These are phyloP conservation scores for Julus scandinavius DNA, from an alignment of 2,888 invertebrate species.

Conservation along the genomic window DNA sequence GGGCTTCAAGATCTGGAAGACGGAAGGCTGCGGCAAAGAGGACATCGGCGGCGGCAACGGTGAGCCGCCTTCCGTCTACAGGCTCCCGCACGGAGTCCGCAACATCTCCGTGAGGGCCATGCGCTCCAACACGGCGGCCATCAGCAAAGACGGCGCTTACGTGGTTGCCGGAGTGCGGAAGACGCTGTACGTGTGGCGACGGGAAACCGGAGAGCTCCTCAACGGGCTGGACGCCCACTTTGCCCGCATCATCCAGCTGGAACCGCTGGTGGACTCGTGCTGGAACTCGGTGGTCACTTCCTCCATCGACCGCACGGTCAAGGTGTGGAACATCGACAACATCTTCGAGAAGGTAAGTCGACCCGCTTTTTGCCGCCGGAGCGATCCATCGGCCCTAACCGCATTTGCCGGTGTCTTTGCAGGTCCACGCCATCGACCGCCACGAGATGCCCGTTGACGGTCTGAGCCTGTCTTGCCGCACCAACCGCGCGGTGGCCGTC, in stretches of 20 bases:
- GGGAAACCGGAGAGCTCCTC: slow-evolving; percentile 81
- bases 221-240: slow-evolving; percentile 97
- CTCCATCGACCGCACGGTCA: slow-evolving; percentile 96
- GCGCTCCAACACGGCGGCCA: slow-evolving; percentile 89
- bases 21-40: slow-evolving; percentile 62
- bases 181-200: slow-evolving; percentile 93
- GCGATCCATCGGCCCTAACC: too few relatives aligned
- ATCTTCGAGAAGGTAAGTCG: slow-evolving; percentile 83
- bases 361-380: too few relatives aligned
- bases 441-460: slow-evolving; percentile 95
- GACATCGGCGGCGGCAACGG: background rate
- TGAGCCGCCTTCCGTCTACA: slow-evolving; percentile 58
- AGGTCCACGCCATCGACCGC: slow-evolving; percentile 90
- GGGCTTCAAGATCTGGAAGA: slow-evolving; percentile 65
- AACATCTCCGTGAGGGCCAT: slow-evolving; percentile 94
- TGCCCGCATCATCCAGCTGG: slow-evolving; percentile 92
- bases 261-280: slow-evolving; percentile 84
- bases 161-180: slow-evolving; percentile 96
- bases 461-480: slow-evolving; percentile 74
- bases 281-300: slow-evolving; percentile 95
- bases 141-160: slow-evolving; percentile 89
- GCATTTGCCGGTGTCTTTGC: too few relatives aligned
- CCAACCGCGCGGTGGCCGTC: slow-evolving; percentile 87
- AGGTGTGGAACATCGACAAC: slow-evolving; percentile 99
- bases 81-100: slow-evolving; percentile 75